Evolutionary conservation across 2,888 invertebrate genomes (phyloP).

Genomic region (Alviniconcha strummeri): DNA sequence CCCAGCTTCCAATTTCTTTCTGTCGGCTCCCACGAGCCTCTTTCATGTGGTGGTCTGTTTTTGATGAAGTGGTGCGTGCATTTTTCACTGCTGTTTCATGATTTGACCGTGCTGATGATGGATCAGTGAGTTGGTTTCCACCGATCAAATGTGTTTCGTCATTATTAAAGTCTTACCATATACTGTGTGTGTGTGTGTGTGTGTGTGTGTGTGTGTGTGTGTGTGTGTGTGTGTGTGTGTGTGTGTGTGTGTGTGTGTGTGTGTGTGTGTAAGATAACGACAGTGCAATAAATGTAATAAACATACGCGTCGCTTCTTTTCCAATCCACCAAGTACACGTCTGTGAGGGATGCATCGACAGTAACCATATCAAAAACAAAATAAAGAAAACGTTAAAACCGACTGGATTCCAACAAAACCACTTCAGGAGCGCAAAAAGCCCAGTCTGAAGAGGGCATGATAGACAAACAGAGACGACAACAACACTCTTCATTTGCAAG

Average conservation of each 20-base stretch:
- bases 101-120: neutral
- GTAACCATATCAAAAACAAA: neutral
- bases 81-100: neutral
- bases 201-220: conserved; percentile 12
- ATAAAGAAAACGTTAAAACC: neutral
- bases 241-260: conserved; percentile 13
- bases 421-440: too few relatives aligned
- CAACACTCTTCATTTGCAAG: too few relatives aligned
- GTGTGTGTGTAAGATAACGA: conserved; percentile 7
- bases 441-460: too few relatives aligned
- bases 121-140: neutral
- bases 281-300: too few relatives aligned
- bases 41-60: neutral
- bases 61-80: neutral
- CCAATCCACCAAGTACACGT: neutral
- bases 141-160: neutral
- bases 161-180: neutral
- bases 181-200: conserved; percentile 1
- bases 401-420: neutral
- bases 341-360: neutral
- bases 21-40: too few relatives aligned
- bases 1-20: too few relatives aligned
- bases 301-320: too few relatives aligned
- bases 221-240: neutral
- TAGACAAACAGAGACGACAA: too few relatives aligned